Base-by-base conservation (phyloP, 2,797 vertebrate species). In the Lithobates pipiens region DNA sequence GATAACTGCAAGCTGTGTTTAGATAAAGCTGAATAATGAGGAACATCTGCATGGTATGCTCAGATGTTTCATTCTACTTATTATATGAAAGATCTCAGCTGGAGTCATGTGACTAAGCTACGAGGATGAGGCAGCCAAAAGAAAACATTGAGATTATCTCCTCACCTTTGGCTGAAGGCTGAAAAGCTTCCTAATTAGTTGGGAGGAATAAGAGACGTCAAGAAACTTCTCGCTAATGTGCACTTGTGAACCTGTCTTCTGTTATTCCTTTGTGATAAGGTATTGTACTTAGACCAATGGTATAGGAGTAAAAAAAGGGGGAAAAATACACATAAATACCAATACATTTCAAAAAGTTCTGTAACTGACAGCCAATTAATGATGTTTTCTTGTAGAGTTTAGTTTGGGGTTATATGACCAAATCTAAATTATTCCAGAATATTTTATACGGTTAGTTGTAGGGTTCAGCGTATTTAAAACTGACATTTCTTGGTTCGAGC, bases 41-140 rank as follows among this genome's bases (percentile, higher is more conserved):
- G 69, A 87, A 87, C 81, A 87, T 83, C 86, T 87, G 81, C 70
- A 75, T 50, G 42, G 46, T 69, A 21, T 79, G 79, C 83, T 84
- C 18, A 73, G 75, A 86, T 78, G 68, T 54, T 77, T 74, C 42
- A 13, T 82, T 82, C 57, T 57, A 57, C 74, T 77, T 86, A 77
- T 82, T 73, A 39, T 77, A 82, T 73, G 42, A 76, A 81, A 81
- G 32, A 81, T 75, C 69, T 86, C 61, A 36, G 36, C 63, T 76
- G 32, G 57, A 61, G 50, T 65, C 68, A 32, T 61, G 46, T 71
- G 65, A 50, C 44, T 69, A 83, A 68, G 69, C 36, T 54, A 61
- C 18, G 44, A 75, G 69, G 25, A 69, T 32, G 27, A 69, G 11
- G 57, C 16, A 77, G 57, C 23, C 61, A 69, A 11, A 23, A 63